phyloP scores from a whole-genome alignment of 2,113 vertebrate species.

The Noctilio leporinus region DNA sequence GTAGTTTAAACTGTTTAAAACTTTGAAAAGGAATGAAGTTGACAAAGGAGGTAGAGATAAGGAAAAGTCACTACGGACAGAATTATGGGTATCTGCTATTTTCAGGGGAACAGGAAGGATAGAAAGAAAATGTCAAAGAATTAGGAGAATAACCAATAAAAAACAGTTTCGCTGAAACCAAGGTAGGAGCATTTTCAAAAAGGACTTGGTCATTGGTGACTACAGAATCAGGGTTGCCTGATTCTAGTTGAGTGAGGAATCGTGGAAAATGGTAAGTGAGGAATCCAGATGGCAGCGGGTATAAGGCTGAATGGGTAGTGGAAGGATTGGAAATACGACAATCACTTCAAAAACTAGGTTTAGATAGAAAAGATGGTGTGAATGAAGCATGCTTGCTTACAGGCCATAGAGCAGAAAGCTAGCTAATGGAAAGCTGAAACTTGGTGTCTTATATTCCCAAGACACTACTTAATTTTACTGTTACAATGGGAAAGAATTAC shows the following conservation, averaged over 20 bases:
- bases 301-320: not conserved
- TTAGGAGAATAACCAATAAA: not conserved
- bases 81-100: not conserved
- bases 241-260: not conserved
- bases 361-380: not conserved
- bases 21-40: not conserved
- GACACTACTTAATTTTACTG: not conserved
- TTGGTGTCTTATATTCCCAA: not conserved
- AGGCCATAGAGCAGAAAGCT: not conserved
- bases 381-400: not conserved
- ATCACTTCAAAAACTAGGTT: not conserved
- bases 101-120: not conserved
- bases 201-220: not conserved
- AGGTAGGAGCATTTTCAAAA: not conserved
- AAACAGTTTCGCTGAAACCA: not conserved
- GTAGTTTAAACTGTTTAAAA: constrained; percentile 5
- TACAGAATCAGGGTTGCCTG: not conserved
- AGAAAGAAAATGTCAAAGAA: not conserved
- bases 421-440: not conserved
- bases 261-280: not conserved
- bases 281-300: not conserved
- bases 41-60: not conserved
- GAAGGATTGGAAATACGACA: not conserved
- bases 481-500: not conserved
- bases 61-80: not conserved